Conservation (phyloP, 1,140 invertebrate genomes). For the Paraescarpia echinospica region DNA sequence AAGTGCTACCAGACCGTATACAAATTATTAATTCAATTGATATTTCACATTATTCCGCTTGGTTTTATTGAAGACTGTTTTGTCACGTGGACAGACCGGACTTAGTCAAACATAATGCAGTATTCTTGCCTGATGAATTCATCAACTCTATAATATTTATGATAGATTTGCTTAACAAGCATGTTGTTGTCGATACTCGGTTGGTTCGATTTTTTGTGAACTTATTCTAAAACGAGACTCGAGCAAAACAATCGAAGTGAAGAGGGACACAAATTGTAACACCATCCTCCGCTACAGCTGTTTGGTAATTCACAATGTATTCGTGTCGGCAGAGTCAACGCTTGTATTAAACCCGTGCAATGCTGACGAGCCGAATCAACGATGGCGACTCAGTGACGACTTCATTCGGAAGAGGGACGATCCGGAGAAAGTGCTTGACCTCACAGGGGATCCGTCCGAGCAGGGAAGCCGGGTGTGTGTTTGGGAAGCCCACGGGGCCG, state of each 20-base stretch:
- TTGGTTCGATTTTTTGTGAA: no score
- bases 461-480: no score
- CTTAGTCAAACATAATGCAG: no score
- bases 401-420: neutral
- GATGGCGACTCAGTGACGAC: neutral
- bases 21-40: neutral
- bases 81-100: neutral
- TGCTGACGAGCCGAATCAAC: neutral
- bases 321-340: neutral
- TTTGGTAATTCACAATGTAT: no score
- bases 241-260: no score
- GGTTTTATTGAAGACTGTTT: neutral
- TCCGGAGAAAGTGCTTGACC: conserved; percentile 19
- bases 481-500: conserved; percentile 21
- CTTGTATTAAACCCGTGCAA: neutral
- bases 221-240: no score
- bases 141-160: no score
- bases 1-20: neutral
- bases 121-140: no score
- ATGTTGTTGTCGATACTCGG: no score
- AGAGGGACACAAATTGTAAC: no score
- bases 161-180: no score
- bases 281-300: no score
- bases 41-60: neutral
- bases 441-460: neutral